phyloP scores from a whole-genome alignment of 1,140 invertebrate genomes.

The Potamilus streckersoni region DNA sequence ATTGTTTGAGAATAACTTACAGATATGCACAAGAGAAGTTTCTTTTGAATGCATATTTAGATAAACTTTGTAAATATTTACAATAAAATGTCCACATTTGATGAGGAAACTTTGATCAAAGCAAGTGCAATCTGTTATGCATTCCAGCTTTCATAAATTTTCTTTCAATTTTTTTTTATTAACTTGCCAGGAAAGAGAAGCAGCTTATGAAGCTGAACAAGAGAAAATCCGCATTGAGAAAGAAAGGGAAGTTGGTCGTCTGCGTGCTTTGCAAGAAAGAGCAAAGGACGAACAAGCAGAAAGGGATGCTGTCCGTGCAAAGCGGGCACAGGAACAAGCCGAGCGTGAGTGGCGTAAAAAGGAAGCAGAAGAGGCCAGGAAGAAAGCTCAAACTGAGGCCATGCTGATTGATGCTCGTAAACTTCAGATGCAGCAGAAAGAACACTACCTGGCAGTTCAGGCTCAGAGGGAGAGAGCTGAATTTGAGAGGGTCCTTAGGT shows the following conservation, averaged over 20 bases:
- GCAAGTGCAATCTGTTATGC: too few relatives aligned
- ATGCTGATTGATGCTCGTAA: constrained; percentile 64
- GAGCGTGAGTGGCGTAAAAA: constrained; percentile 68
- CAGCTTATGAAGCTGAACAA: constrained; percentile 65
- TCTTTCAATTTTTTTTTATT: too few relatives aligned
- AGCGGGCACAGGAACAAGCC: constrained; percentile 66
- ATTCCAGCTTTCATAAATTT: too few relatives aligned
- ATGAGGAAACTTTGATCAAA: too few relatives aligned
- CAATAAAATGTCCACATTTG: too few relatives aligned
- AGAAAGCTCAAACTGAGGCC: constrained; percentile 64
- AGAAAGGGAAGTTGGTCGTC: constrained; percentile 65
- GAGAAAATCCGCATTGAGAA: constrained; percentile 66
- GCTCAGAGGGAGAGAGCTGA: constrained; percentile 66
- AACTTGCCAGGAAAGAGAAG: constrained; percentile 62
- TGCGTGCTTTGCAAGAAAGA: constrained; percentile 66
- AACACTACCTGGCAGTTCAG: constrained; percentile 67
- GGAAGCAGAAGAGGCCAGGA: constrained; percentile 61
- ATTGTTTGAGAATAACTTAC: too few relatives aligned
- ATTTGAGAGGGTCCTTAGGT: constrained; percentile 68
- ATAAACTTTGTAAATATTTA: too few relatives aligned
- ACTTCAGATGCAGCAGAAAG: constrained; percentile 65
- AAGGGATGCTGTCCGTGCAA: constrained; percentile 66
- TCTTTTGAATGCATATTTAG: too few relatives aligned
- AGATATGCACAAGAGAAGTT: too few relatives aligned
- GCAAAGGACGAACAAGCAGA: constrained; percentile 67